Evolutionary conservation across 2,888 invertebrate species (phyloP), one percentile per base, ranked within the genome.

Genomic region (Megamerina dolium): DNA sequence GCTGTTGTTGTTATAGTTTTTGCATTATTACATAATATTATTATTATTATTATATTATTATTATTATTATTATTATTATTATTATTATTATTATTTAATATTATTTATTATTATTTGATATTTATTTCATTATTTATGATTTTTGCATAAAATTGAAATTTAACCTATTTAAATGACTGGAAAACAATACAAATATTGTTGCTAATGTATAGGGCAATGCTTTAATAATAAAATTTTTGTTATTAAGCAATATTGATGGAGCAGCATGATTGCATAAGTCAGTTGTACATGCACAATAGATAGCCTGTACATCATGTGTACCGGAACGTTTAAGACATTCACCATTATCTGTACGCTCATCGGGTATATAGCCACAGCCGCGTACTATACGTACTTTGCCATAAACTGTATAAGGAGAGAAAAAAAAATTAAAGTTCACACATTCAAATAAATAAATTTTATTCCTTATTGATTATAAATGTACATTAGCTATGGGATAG

Each of bases 271-370:
- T 91, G 74, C 91, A 91, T 16, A 85, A 75, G 61, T 85, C 83
- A 5, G 76, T 77, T 59, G 82, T 81, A 68, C 91, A 91, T 45
- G 85, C 77, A 68, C 90, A 91, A 68, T 87, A 88, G 3, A 77
- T 74, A 39, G 85, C 80, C 54, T 81, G 79, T 1, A 90, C 79
- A 55, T 83, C 81, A 50, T 85, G 85, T 13, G 82, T 86, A 26
- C 89, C 88, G 12, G 79, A 76, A 48, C 85, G 79, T 55, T 77
- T 76, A 51, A 81, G 68, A 64, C 89, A 88, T 5, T 75, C 72
- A 46, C 76, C 76, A 57, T 79, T 75, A 56, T 79, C 79, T 35
- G 58, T 58, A 40, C 70, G 73, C 3, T 74, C 75, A 51, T 86
- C 85, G 17, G 76, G 75, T 37, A 89, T 72, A 70, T 85, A 90